Evolutionary conservation across 2,797 vertebrate species (phyloP).

Genomic region (Varecia variegata): DNA sequence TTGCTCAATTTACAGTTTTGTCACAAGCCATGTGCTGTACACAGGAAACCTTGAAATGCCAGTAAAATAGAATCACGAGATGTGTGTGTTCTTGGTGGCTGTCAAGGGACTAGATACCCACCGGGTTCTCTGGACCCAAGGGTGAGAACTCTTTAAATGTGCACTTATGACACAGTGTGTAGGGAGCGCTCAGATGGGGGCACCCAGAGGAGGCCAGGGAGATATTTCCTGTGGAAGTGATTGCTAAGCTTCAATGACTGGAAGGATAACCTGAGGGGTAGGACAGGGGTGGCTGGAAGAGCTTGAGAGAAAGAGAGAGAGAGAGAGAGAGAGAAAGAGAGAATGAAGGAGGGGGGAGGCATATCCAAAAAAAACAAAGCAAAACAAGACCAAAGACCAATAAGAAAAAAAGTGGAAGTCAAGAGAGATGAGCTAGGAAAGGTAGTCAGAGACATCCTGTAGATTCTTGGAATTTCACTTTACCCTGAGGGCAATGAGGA

Average conservation of each 20-base stretch:
- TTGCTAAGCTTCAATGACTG: too few relatives aligned
- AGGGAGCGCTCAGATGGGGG: not conserved
- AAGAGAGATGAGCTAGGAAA: not conserved
- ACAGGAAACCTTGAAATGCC: not conserved
- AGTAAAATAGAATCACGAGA: not conserved
- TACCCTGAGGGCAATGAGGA: not conserved
- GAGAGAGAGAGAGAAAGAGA: not conserved
- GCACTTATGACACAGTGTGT: accelerated
- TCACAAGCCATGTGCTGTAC: not conserved
- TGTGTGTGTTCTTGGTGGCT: not conserved
- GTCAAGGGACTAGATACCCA: not conserved
- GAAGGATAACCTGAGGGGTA: not conserved
- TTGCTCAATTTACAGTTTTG: not conserved
- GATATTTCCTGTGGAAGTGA: not conserved
- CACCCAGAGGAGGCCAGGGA: not conserved
- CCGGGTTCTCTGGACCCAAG: not conserved
- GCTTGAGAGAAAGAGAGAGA: too few relatives aligned
- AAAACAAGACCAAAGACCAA: not conserved
- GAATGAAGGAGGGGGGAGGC: not conserved
- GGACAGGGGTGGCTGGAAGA: not conserved
- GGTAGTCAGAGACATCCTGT: not conserved
- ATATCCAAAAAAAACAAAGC: not conserved
- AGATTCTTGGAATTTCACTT: not conserved
- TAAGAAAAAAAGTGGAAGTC: not conserved
- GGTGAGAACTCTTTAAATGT: not conserved